phyloP scores from a whole-genome alignment of 64 coral and sea anemone genomes.

The Stichodactyla mertensii region DNA sequence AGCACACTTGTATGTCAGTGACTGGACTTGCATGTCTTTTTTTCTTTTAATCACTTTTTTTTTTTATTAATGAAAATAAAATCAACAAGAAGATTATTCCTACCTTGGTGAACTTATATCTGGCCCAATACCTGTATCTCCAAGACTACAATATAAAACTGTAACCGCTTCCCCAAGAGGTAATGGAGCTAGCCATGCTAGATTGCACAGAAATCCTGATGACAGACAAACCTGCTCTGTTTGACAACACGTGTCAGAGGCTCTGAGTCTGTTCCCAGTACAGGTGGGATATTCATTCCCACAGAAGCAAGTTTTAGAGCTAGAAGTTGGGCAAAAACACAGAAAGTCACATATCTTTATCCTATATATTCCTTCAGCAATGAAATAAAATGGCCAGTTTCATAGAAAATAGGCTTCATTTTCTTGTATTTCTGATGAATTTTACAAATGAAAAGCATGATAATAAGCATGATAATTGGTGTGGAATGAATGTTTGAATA shows the following conservation, averaged over 20 bases:
- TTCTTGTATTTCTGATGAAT: no score
- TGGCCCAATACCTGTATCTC: conserved; percentile 51
- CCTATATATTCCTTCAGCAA: neutral
- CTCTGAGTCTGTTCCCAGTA: neutral
- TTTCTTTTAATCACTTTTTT: no score
- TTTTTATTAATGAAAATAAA: neutral
- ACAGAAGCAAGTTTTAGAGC: neutral
- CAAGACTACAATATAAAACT: conserved; percentile 27
- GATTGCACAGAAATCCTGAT: conserved; percentile 53
- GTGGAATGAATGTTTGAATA: no score
- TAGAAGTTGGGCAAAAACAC: neutral
- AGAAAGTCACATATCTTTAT: no score
- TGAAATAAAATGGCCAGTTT: neutral
- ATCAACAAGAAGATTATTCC: neutral
- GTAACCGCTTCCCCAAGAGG: neutral
- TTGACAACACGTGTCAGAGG: neutral
- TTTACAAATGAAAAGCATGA: no score
- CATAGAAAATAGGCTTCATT: no score
- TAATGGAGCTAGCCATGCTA: conserved; percentile 79
- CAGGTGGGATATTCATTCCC: neutral
- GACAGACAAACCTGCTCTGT: neutral
- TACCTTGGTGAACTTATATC: conserved; percentile 53
- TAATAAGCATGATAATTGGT: no score
- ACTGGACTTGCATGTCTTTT: no score
- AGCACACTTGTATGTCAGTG: no score